These are phyloP conservation scores for Drosophila pegasa DNA, from an alignment of 2,888 invertebrate species.

Conservation along the genomic window DNA sequence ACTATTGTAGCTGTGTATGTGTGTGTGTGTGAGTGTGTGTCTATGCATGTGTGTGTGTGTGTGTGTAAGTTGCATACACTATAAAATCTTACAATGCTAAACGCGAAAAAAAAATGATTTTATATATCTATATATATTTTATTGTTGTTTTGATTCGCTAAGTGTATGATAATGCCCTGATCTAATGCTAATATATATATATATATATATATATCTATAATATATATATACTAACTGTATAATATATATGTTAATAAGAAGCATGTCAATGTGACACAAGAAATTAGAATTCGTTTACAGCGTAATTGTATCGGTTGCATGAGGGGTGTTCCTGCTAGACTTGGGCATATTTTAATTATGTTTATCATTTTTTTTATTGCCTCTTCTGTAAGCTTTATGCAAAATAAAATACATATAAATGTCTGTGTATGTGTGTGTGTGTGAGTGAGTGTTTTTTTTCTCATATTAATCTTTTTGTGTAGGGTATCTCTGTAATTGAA, in stretches of 20 bases:
- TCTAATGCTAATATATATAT: conserved; percentile 33
- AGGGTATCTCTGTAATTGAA: conserved; percentile 18
- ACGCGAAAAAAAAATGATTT: conserved; percentile 28
- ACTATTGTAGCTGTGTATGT: conserved; percentile 23
- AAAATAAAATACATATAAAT: conserved; percentile 52
- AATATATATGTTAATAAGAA: conserved; percentile 58
- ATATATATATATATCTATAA: conserved; percentile 3
- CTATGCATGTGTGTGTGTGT: conserved; percentile 11
- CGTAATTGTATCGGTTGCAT: conserved; percentile 41
- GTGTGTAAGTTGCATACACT: conserved; percentile 21
- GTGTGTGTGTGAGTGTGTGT: conserved; percentile 3
- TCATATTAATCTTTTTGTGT: conserved; percentile 9
- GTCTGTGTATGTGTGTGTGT: conserved; percentile 6
- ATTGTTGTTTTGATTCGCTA: conserved; percentile 24
- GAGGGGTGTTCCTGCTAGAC: conserved; percentile 4
- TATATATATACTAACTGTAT: conserved; percentile 14
- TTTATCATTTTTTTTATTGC: not conserved
- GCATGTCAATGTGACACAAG: conserved; percentile 74
- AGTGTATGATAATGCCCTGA: conserved; percentile 36
- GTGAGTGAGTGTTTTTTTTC: conserved; percentile 14
- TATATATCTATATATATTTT: not conserved
- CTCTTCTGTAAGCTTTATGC: conserved; percentile 30
- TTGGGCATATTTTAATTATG: not conserved
- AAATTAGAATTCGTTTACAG: conserved; percentile 75
- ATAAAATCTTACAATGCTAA: conserved; percentile 46